Percentiles rank a stretch among this genome's conserved stretches.
phyloP scores from a whole-genome alignment of 2,888 invertebrate species.

The Acrobeloides nanus region DNA sequence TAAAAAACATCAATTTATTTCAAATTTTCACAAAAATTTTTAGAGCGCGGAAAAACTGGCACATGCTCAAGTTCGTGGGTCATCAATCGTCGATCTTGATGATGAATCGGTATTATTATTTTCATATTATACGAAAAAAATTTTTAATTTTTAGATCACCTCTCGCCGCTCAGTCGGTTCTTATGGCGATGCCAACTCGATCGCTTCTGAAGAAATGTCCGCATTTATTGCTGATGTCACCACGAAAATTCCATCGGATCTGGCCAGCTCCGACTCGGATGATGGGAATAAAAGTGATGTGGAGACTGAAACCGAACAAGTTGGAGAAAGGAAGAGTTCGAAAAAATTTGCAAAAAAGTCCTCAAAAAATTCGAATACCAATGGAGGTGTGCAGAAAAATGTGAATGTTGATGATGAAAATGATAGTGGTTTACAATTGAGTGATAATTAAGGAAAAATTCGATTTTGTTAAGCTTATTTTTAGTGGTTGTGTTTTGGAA shows the following conservation, averaged over 20 bases:
- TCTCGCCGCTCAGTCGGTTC: conserved; percentile 42
- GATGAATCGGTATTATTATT: conserved; percentile 34
- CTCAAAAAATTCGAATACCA: no score
- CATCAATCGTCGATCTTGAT: conserved; percentile 40
- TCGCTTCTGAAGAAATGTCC: conserved; percentile 50
- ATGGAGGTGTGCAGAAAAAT: no score
- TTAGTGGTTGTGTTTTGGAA: no score
- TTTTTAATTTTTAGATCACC: conserved; percentile 21
- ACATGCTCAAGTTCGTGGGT: conserved; percentile 44
- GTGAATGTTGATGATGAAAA: no score
- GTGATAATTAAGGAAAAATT: no score
- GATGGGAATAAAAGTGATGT: background rate
- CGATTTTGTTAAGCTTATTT: no score
- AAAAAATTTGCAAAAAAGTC: no score
- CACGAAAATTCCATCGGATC: conserved; percentile 9
- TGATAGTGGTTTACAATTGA: no score
- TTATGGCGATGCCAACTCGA: conserved; percentile 39
- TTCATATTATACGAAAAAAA: background rate
- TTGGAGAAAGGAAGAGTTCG: no score
- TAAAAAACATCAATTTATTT: background rate
- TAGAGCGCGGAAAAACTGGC: conserved; percentile 51
- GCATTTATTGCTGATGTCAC: conserved; percentile 48
- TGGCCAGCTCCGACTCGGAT: background rate
- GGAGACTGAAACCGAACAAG: background rate
- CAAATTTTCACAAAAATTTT: conserved; percentile 10